Evolutionary conservation across 2,113 vertebrate genomes (phyloP).

Genomic region (Zingel zingel): DNA sequence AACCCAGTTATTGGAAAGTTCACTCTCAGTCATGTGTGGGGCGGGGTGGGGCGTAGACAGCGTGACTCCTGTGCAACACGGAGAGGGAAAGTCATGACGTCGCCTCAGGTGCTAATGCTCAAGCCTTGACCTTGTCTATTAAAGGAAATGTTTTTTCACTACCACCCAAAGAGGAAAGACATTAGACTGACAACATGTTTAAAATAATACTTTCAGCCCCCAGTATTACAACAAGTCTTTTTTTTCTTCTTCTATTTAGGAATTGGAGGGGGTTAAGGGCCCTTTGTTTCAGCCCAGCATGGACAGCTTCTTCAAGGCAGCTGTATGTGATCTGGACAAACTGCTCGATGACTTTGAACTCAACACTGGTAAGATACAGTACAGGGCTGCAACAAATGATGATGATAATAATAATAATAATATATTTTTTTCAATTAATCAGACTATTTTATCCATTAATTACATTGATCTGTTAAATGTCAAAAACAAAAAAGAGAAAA

Average conservation of each 20-base stretch:
- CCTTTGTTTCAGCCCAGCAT: slow-evolving; percentile 82
- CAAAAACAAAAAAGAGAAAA: neutral
- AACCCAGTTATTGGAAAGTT: neutral
- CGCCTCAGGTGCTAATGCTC: neutral
- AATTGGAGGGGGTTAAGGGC: slow-evolving; percentile 24
- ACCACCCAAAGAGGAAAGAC: neutral
- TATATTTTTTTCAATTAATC: neutral
- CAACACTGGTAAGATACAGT: slow-evolving; percentile 86
- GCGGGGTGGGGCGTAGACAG: neutral
- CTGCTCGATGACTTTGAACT: slow-evolving; percentile 98
- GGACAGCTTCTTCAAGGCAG: slow-evolving; percentile 98
- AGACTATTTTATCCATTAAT: neutral
- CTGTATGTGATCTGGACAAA: slow-evolving; percentile 96
- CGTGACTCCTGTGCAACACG: neutral
- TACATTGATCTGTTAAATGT: neutral
- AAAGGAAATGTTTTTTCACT: slow-evolving; percentile 12
- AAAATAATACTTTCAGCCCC: neutral
- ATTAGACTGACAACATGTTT: neutral
- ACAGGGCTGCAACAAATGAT: neutral
- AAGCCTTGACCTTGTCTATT: neutral
- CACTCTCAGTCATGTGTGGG: neutral
- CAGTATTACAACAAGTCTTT: neutral
- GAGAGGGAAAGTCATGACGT: neutral
- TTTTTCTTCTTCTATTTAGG: slow-evolving; percentile 24
- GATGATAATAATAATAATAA: too few species aligned